Percentiles rank a stretch among this genome's conserved stretches.
Evolutionary conservation across 2,888 invertebrate genomes (phyloP).

Genomic region (Microplitis deprimator): DNA sequence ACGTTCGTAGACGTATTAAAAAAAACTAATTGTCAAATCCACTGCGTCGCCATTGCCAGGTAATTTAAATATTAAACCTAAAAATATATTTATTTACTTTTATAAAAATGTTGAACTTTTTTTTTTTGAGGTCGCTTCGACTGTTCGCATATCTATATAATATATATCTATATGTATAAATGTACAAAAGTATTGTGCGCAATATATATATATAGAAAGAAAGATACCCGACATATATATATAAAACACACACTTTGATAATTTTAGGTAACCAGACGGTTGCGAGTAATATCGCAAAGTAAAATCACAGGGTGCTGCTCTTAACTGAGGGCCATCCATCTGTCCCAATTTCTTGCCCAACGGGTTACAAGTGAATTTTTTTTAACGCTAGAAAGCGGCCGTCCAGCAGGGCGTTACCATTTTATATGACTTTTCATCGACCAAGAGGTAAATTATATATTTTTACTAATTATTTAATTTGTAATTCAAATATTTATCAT

Average conservation of each 20-base stretch:
- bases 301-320: slow-evolving; percentile 55
- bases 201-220: not conserved
- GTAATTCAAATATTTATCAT: slow-evolving; percentile 13
- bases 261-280: slow-evolving; percentile 22
- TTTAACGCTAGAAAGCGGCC: slow-evolving; percentile 72
- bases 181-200: not conserved
- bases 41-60: not conserved
- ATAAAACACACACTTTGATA: not conserved
- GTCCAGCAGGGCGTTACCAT: slow-evolving; percentile 91
- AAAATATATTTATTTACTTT: slow-evolving; percentile 17
- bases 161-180: not conserved
- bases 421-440: slow-evolving; percentile 98
- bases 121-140: slow-evolving; percentile 5
- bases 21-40: not conserved
- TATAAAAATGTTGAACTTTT: not conserved
- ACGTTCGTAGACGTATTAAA: not conserved
- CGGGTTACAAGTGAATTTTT: slow-evolving; percentile 63
- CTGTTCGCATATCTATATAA: not conserved
- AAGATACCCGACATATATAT: not conserved
- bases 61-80: not conserved
- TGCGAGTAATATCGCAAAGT: slow-evolving; percentile 34
- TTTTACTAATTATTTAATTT: slow-evolving; percentile 31
- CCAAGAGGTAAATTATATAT: slow-evolving; percentile 82
- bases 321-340: slow-evolving; percentile 63
- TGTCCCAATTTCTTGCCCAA: slow-evolving; percentile 57